A percentile compares a stretch with the other conserved stretches of the same genome.
Evolutionary conservation across 2,888 invertebrate genomes (phyloP).

Genomic region (Drosophila borealis): DNA sequence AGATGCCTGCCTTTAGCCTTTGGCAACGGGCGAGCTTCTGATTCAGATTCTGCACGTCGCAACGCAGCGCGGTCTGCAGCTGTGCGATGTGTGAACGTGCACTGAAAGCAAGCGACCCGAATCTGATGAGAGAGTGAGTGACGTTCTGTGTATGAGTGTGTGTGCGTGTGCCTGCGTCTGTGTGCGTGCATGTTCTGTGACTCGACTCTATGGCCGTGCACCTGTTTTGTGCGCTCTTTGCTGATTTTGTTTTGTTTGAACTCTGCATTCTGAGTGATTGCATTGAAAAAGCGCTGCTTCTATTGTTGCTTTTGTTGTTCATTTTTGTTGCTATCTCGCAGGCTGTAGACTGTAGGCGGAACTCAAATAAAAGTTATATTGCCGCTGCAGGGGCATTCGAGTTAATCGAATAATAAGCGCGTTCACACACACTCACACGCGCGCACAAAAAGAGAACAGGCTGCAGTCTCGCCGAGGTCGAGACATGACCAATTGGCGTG

Average conservation of each 20-base stretch:
- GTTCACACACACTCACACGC: conserved; percentile 30
- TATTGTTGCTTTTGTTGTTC: conserved; percentile 8
- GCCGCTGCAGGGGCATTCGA: conserved; percentile 79
- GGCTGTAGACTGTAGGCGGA: conserved; percentile 65
- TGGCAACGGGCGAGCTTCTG: conserved; percentile 40
- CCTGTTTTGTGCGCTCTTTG: conserved; percentile 41
- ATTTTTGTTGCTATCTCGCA: conserved; percentile 23
- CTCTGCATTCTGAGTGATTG: conserved; percentile 2
- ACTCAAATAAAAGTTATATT: conserved; percentile 79
- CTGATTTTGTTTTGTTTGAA: conserved; percentile 33
- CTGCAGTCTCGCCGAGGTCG: conserved; percentile 62
- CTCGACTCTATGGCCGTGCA: conserved; percentile 33
- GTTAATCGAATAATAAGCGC: conserved; percentile 78
- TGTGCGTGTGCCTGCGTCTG: background rate
- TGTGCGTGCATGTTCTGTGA: conserved; percentile 7
- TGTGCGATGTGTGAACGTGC: conserved; percentile 32
- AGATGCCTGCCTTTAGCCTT: conserved; percentile 38
- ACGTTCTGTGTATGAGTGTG: conserved; percentile 11
- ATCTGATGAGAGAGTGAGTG: conserved; percentile 35
- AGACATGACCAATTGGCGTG: conserved; percentile 78
- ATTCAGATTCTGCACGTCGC: conserved; percentile 40
- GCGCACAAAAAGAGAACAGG: conserved; percentile 10
- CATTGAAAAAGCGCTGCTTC: conserved; percentile 14
- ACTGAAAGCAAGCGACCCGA: conserved; percentile 8
- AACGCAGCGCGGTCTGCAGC: conserved; percentile 29